These are phyloP conservation scores for Muschampia plurimacula DNA, from an alignment of 2,888 invertebrate genomes.

Conservation along the genomic window DNA sequence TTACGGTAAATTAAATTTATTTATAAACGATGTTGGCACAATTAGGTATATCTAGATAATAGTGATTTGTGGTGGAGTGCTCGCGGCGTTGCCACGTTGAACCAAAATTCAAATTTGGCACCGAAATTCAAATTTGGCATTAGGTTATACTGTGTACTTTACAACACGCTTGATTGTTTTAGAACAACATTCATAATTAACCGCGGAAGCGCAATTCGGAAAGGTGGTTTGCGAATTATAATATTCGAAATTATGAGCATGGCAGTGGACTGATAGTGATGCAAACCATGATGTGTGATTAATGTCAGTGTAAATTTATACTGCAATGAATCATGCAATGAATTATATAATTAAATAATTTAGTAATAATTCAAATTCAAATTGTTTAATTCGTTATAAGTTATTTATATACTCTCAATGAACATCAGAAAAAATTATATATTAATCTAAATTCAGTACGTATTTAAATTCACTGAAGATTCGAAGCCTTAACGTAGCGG, in stretches of 20 bases:
- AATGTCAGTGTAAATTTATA: too few species aligned
- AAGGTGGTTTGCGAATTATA: neutral
- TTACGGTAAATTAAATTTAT: slow-evolving; percentile 21
- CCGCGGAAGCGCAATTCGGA: neutral
- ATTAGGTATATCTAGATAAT: slow-evolving; percentile 20
- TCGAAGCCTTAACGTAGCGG: too few species aligned
- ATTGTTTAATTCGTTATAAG: too few species aligned
- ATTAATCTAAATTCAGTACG: too few species aligned
- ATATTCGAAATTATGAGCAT: neutral
- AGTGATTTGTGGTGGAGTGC: slow-evolving; percentile 19
- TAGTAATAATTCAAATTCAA: too few species aligned
- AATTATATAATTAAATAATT: too few species aligned
- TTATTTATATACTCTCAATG: too few species aligned
- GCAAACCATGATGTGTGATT: neutral
- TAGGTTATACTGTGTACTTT: slow-evolving; percentile 17
- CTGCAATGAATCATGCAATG: too few species aligned
- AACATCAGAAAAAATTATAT: too few species aligned
- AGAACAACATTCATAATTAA: slow-evolving; percentile 14
- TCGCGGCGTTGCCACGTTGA: slow-evolving; percentile 5
- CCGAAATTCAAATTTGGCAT: slow-evolving; percentile 28
- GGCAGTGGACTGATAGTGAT: neutral
- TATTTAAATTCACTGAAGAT: too few species aligned
- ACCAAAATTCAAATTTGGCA: slow-evolving; percentile 12
- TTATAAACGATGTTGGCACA: slow-evolving; percentile 21
- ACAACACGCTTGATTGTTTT: slow-evolving; percentile 8